Percentiles rank a stretch among this genome's conserved stretches.
Conservation (phyloP, 2,797 vertebrate species). For the Gastrophryne carolinensis region DNA sequence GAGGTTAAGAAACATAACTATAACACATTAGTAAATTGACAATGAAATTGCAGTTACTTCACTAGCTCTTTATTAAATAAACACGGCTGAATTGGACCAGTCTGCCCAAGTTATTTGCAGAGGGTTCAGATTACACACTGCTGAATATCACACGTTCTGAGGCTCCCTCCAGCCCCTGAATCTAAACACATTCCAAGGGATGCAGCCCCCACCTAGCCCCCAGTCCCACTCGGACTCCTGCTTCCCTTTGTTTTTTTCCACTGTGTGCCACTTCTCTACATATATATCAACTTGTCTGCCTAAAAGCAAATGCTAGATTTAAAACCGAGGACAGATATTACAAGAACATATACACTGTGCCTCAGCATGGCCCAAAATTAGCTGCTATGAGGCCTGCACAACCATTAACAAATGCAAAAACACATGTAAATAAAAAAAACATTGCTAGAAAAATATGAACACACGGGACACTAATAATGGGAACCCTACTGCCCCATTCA, state of each 20-base stretch:
- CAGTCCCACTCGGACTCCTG: not conserved
- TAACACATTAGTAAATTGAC: constrained; percentile 67
- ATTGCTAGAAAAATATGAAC: too few relatives aligned
- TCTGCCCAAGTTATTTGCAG: constrained; percentile 62
- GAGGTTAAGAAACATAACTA: constrained; percentile 72
- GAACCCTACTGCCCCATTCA: too few relatives aligned
- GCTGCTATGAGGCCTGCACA: too few relatives aligned
- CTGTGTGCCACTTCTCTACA: not conserved
- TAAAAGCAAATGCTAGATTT: too few relatives aligned
- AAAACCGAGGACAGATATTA: too few relatives aligned
- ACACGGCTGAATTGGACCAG: constrained; percentile 62
- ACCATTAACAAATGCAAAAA: too few relatives aligned
- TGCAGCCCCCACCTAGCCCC: constrained; percentile 55
- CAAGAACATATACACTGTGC: too few relatives aligned
- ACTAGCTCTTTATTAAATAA: constrained; percentile 70
- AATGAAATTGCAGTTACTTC: constrained; percentile 69
- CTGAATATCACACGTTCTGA: constrained; percentile 53
- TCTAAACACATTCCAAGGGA: constrained; percentile 62
- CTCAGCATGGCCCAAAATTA: too few relatives aligned
- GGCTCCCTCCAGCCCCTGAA: constrained; percentile 55
- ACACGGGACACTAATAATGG: too few relatives aligned
- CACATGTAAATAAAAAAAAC: too few relatives aligned
- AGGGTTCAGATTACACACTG: constrained; percentile 60
- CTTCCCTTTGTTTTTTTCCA: not conserved
- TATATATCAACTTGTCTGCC: not conserved